A percentile compares a stretch with the other conserved stretches of the same genome.
Evolutionary conservation across 2,113 vertebrate species (phyloP).

Genomic region (Aleadryas rufinucha): DNA sequence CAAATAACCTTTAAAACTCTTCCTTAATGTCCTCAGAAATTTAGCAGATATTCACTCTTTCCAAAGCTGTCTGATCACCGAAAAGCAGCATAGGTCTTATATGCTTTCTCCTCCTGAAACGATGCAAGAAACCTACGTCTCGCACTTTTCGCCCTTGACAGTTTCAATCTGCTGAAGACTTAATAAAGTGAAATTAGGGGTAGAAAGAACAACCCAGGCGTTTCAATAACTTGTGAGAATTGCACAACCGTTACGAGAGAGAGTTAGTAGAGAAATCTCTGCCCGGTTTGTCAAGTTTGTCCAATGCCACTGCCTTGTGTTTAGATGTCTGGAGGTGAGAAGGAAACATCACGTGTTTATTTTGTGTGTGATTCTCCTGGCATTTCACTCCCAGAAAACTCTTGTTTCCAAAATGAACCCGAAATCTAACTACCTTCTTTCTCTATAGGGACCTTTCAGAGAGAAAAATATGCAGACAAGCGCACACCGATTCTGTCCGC

Average conservation of each 20-base stretch:
- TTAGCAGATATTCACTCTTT: background rate
- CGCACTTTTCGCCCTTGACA: background rate
- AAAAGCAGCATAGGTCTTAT: background rate
- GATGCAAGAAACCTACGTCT: background rate
- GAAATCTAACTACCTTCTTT: background rate
- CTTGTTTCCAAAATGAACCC: background rate
- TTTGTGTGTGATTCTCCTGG: background rate
- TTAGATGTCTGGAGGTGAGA: background rate
- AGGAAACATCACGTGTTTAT: background rate
- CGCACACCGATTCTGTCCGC: background rate
- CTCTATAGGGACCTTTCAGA: background rate
- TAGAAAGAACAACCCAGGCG: background rate
- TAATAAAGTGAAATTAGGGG: background rate
- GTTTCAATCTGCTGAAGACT: background rate
- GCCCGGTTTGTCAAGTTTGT: background rate
- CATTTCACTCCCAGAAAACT: background rate
- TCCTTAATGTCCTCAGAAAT: background rate
- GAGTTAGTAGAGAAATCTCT: background rate
- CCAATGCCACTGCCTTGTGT: background rate
- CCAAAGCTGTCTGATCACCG: background rate
- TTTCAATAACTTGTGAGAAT: background rate
- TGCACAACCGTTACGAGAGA: background rate
- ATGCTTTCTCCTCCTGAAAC: background rate
- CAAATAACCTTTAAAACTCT: background rate
- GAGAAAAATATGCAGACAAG: background rate